phyloP scores from a whole-genome alignment of 2,888 invertebrate genomes.

The Itoplectis maculator region DNA sequence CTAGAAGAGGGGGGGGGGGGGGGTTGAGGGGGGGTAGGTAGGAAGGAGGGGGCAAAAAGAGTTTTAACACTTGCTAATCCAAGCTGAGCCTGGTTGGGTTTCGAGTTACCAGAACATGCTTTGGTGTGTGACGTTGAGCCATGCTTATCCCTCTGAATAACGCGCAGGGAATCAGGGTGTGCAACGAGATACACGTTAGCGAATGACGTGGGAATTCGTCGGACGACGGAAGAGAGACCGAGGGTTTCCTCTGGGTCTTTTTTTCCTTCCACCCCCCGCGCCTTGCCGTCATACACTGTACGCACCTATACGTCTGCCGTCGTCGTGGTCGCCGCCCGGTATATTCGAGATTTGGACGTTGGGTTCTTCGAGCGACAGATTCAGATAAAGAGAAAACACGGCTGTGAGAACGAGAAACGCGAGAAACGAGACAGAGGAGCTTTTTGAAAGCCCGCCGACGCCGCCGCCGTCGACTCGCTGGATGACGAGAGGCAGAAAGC shows the following conservation, averaged over 20 bases:
- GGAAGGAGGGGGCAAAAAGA: slow-evolving; percentile 57
- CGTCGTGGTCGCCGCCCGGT: neutral
- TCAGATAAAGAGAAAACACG: slow-evolving; percentile 4
- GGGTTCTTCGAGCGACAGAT: slow-evolving; percentile 22
- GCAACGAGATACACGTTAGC: slow-evolving; percentile 32
- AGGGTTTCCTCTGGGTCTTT: neutral
- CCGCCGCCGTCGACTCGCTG: too few species aligned
- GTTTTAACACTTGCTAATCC: slow-evolving; percentile 59
- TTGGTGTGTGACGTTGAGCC: slow-evolving; percentile 23
- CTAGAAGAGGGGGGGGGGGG: slow-evolving; percentile 13
- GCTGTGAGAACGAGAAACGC: slow-evolving; percentile 17
- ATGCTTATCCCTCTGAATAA: slow-evolving; percentile 48
- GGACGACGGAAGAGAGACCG: neutral
- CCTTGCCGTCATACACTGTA: too few species aligned
- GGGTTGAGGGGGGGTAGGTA: too few species aligned
- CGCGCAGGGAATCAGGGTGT: slow-evolving; percentile 30
- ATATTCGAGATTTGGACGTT: slow-evolving; percentile 15
- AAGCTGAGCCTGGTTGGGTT: slow-evolving; percentile 52
- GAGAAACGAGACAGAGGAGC: slow-evolving; percentile 27
- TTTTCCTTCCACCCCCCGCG: too few species aligned
- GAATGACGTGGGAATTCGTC: neutral
- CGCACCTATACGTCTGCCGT: neutral
- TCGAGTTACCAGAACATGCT: slow-evolving; percentile 47
- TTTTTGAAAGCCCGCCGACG: slow-evolving; percentile 49
- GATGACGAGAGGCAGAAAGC: slow-evolving; percentile 50